These are phyloP conservation scores for Lasiurus cinereus DNA, from an alignment of 2,113 vertebrate species.

Conservation along the genomic window DNA sequence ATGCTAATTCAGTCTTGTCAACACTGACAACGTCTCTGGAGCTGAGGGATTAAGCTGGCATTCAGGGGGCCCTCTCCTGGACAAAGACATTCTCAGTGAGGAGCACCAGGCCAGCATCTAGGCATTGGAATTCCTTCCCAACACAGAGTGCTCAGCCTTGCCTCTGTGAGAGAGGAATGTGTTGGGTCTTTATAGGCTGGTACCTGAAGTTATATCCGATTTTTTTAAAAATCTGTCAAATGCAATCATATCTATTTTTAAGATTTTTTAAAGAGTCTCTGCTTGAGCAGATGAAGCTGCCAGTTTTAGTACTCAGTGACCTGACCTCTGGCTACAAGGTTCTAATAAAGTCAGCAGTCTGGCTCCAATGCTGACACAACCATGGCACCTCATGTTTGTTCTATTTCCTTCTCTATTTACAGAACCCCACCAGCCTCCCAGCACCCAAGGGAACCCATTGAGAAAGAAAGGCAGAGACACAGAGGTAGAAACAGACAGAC, in stretches of 20 bases:
- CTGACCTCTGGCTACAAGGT: neutral
- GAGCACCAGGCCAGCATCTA: accelerated
- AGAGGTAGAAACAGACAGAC: neutral
- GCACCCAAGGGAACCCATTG: accelerated
- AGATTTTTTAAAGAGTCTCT: neutral
- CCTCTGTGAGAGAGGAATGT: accelerated
- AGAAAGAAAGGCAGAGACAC: neutral
- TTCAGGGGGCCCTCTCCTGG: accelerated
- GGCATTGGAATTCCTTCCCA: accelerated
- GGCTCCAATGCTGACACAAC: accelerated
- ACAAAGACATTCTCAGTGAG: accelerated
- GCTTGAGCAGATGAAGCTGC: neutral
- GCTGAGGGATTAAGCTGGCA: accelerated
- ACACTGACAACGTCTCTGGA: no score
- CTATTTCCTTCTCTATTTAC: neutral
- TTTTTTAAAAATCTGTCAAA: neutral
- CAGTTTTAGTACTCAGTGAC: no score
- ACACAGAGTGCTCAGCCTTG: accelerated
- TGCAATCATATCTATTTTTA: neutral
- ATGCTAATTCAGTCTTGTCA: neutral
- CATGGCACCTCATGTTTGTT: accelerated
- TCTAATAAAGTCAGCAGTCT: neutral
- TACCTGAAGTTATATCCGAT: neutral
- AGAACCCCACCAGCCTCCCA: neutral
- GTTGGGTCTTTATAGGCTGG: neutral